Percentiles rank a stretch among this genome's conserved stretches.
phyloP scores from a whole-genome alignment of 2,797 vertebrate genomes.

The Clarias pachynema region DNA sequence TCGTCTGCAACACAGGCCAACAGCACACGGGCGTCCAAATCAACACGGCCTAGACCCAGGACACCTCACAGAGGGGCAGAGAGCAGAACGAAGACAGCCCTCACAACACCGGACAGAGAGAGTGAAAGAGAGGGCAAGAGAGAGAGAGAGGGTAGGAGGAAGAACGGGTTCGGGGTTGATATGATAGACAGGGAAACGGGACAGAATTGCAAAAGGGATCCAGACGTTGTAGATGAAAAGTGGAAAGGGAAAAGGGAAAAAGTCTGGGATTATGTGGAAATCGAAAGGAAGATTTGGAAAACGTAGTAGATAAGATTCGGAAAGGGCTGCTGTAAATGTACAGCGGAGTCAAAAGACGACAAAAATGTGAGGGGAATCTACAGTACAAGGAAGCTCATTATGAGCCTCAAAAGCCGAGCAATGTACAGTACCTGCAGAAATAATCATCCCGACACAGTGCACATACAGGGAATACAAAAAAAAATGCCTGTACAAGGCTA shows the following conservation, averaged over 20 bases:
- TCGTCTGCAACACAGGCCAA: constrained; percentile 81
- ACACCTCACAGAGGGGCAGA: constrained; percentile 60
- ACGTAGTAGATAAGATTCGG: constrained; percentile 17
- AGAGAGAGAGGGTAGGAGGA: background rate
- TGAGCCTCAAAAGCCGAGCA: background rate
- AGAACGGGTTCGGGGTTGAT: constrained; percentile 12
- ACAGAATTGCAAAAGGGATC: constrained; percentile 3
- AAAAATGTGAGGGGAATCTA: background rate
- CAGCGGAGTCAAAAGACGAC: background rate
- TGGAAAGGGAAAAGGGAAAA: background rate
- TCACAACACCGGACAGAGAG: constrained; percentile 60
- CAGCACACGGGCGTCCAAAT: constrained; percentile 52
- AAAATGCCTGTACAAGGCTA: constrained; percentile 15
- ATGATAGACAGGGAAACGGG: background rate
- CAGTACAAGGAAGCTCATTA: constrained; percentile 4
- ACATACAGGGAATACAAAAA: background rate
- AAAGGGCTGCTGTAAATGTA: constrained; percentile 15
- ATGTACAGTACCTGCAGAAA: constrained; percentile 8
- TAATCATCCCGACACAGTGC: constrained; percentile 33
- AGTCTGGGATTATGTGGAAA: background rate
- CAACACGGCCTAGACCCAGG: constrained; percentile 52
- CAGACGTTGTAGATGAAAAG: background rate
- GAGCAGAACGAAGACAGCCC: constrained; percentile 60
- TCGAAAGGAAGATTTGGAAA: constrained; percentile 21
- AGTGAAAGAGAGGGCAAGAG: constrained; percentile 27